phyloP scores from a whole-genome alignment of 2,888 invertebrate genomes.

The Caenorhabditis becei region DNA sequence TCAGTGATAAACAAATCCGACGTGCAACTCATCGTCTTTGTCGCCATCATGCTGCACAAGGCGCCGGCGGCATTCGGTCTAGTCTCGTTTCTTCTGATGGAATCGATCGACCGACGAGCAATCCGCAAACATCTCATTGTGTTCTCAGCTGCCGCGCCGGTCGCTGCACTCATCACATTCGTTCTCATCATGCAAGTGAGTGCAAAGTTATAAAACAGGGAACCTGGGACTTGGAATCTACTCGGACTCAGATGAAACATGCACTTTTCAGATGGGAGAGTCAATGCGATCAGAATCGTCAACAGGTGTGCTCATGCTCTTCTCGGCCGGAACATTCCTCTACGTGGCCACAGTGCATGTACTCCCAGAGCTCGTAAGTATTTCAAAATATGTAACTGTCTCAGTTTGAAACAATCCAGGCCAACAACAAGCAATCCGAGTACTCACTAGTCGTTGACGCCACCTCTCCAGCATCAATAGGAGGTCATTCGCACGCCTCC shows the following conservation, averaged over 20 bases:
- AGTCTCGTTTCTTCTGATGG: slow-evolving; percentile 96
- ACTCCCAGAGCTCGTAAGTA: slow-evolving; percentile 89
- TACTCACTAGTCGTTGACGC: slow-evolving; percentile 59
- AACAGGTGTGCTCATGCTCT: slow-evolving; percentile 97
- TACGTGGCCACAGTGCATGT: slow-evolving; percentile 99
- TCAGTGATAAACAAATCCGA: slow-evolving; percentile 96
- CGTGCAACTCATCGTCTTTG: slow-evolving; percentile 96
- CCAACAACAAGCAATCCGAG: slow-evolving; percentile 55
- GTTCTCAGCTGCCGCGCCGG: slow-evolving; percentile 94
- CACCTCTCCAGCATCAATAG: slow-evolving; percentile 51
- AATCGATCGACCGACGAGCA: slow-evolving; percentile 89
- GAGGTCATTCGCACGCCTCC: slow-evolving; percentile 54
- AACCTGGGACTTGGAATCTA: too few relatives aligned
- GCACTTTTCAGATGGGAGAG: slow-evolving; percentile 50
- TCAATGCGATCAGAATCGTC: slow-evolving; percentile 85
- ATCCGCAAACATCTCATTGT: slow-evolving; percentile 92
- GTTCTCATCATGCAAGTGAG: slow-evolving; percentile 90
- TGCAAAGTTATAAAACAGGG: background rate
- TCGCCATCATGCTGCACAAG: slow-evolving; percentile 99
- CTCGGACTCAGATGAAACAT: background rate
- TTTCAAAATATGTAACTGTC: background rate
- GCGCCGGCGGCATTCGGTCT: slow-evolving; percentile 99
- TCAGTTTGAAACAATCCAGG: slow-evolving; percentile 28
- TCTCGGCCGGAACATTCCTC: slow-evolving; percentile 98
- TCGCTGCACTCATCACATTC: slow-evolving; percentile 92